These are phyloP conservation scores for Atopsyche davidsoni DNA, from an alignment of 1,140 invertebrate species.

Conservation along the genomic window DNA sequence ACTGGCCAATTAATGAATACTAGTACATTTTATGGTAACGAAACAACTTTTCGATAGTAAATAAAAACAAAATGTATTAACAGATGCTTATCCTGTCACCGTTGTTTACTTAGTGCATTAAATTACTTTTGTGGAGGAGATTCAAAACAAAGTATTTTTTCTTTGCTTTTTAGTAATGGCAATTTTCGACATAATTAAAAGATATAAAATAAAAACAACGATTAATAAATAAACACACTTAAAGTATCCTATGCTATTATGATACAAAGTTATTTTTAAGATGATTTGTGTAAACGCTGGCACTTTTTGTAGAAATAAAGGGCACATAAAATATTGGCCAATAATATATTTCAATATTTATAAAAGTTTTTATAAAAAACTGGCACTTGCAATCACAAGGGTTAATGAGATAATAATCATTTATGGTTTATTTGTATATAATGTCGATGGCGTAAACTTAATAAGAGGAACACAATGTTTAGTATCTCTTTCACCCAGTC, in stretches of 20 bases:
- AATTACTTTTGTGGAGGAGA: too few relatives aligned
- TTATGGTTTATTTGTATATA: background rate
- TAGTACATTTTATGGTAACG: conserved; percentile 26
- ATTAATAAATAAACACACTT: background rate
- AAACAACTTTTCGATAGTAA: conserved; percentile 8
- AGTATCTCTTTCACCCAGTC: conserved; percentile 36
- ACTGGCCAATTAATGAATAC: conserved; percentile 24
- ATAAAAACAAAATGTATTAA: conserved; percentile 9
- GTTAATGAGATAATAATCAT: conserved; percentile 5
- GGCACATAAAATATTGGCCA: background rate
- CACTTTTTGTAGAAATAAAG: conserved; percentile 6
- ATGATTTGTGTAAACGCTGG: conserved; percentile 9
- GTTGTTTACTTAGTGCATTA: too few relatives aligned
- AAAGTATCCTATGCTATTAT: background rate
- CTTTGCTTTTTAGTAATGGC: too few relatives aligned
- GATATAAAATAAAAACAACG: too few relatives aligned
- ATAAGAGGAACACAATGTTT: background rate
- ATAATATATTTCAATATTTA: background rate
- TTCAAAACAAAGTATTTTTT: too few relatives aligned
- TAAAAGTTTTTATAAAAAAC: conserved; percentile 20
- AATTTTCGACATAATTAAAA: too few relatives aligned
- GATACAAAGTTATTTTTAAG: too few relatives aligned
- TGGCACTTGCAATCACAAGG: conserved; percentile 27
- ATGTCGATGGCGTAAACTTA: background rate
- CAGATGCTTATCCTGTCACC: too few relatives aligned